Percentiles rank a stretch among this genome's conserved stretches.
Conservation (phyloP, 2,888 invertebrate species). For the Ophion ellenae region DNA sequence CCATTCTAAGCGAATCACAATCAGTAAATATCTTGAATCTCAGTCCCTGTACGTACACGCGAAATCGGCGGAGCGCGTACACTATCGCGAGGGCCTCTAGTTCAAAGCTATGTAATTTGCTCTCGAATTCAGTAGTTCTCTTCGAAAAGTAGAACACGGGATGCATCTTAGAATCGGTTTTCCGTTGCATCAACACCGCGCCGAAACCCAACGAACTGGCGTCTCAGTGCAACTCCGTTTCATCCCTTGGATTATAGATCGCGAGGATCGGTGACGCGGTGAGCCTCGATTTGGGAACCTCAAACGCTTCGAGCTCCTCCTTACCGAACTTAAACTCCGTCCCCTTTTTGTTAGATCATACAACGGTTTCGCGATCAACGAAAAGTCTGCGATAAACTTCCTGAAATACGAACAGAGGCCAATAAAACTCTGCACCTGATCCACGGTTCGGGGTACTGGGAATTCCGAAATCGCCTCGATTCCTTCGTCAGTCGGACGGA, state of each 20-base stretch:
- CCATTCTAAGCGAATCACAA: no score
- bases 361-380: slow-evolving; percentile 71
- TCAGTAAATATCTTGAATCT: no score
- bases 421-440: slow-evolving; percentile 59
- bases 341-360: slow-evolving; percentile 61
- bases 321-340: slow-evolving; percentile 68
- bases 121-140: slow-evolving; percentile 67
- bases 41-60: no score
- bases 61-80: no score
- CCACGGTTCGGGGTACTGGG: slow-evolving; percentile 64
- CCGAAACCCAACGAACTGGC: slow-evolving; percentile 75
- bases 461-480: slow-evolving; percentile 65
- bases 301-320: slow-evolving; percentile 67
- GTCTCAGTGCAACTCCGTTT: slow-evolving; percentile 72
- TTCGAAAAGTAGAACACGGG: slow-evolving; percentile 75
- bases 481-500: slow-evolving; percentile 64
- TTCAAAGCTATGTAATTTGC: slow-evolving; percentile 1
- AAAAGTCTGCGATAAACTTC: no score
- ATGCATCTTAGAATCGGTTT: slow-evolving; percentile 70
- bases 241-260: no score
- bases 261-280: slow-evolving; percentile 63
- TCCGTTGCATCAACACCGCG: slow-evolving; percentile 74
- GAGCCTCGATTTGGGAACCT: slow-evolving; percentile 63
- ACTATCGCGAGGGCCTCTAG: no score
- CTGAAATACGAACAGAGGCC: no score